Conservation (phyloP, 92 coral and sea anemone species). For the Scolanthus callimorphus region DNA sequence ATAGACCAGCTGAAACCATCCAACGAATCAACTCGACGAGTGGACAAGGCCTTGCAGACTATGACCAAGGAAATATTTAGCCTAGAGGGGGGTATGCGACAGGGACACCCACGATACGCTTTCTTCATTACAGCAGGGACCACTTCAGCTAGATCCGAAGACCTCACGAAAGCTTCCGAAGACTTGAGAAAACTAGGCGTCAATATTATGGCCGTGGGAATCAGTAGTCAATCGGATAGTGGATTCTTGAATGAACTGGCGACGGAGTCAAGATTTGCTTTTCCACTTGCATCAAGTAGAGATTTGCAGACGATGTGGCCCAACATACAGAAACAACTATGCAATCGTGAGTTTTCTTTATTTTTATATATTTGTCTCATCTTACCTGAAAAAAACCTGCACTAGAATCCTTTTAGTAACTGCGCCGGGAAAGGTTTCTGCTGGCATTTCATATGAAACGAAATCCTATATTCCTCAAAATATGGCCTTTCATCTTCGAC, state of each 20-base stretch:
- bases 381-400: no score
- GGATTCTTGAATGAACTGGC: slow-evolving; percentile 8
- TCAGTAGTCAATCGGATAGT: background rate
- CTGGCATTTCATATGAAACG: no score
- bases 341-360: slow-evolving; percentile 30
- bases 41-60: slow-evolving; percentile 31
- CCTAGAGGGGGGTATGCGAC: slow-evolving; percentile 65
- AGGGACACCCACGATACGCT: slow-evolving; percentile 64
- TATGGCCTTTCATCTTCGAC: no score
- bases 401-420: no score
- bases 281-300: slow-evolving; percentile 3
- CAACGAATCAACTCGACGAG: slow-evolving; percentile 2
- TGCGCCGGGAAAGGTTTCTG: no score
- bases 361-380: no score
- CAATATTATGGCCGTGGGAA: slow-evolving; percentile 24
- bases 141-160: slow-evolving; percentile 26
- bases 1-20: slow-evolving; percentile 16
- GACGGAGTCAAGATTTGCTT: slow-evolving; percentile 2
- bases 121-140: slow-evolving; percentile 38
- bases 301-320: slow-evolving; percentile 14
- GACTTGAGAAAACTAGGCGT: slow-evolving; percentile 21
- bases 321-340: slow-evolving; percentile 1
- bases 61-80: slow-evolving; percentile 56
- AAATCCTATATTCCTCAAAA: no score
- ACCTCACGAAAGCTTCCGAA: slow-evolving; percentile 21